Percentiles rank a stretch among this genome's conserved stretches.
Conservation (phyloP, 2,888 invertebrate species). For the Eutolmus rufibarbis region DNA sequence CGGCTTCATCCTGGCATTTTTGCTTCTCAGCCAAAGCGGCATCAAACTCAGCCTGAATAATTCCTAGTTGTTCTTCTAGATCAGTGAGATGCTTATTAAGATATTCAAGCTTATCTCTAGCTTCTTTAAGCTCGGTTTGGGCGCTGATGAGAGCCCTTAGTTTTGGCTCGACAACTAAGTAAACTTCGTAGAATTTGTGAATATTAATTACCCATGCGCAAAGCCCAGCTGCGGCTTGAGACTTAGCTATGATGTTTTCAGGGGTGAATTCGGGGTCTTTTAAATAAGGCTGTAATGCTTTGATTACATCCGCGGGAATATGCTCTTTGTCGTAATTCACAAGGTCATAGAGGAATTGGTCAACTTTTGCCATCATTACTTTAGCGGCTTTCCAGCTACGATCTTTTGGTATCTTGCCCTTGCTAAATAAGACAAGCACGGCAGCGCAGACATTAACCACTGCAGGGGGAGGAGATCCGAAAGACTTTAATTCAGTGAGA, state of each 20-base stretch:
- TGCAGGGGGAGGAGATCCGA: constrained; percentile 88
- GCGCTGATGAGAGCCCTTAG: constrained; percentile 84
- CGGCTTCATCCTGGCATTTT: constrained; percentile 92
- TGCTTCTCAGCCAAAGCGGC: constrained; percentile 85
- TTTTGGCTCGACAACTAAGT: constrained; percentile 91
- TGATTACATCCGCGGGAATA: constrained; percentile 86
- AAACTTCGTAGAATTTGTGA: constrained; percentile 86
- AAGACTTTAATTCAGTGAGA: constrained; percentile 92
- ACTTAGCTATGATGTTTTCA: constrained; percentile 83
- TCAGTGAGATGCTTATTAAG: constrained; percentile 77
- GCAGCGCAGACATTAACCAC: constrained; percentile 88
- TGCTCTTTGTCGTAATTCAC: constrained; percentile 93
- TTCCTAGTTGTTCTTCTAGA: constrained; percentile 76
- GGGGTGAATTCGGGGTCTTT: constrained; percentile 80
- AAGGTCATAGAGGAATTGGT: constrained; percentile 82
- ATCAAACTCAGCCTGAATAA: constrained; percentile 83
- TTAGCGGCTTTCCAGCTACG: constrained; percentile 92
- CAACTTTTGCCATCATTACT: constrained; percentile 88
- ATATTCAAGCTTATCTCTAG: constrained; percentile 78
- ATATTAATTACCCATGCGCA: constrained; percentile 97
- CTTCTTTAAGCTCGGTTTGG: constrained; percentile 82
- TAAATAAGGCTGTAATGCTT: constrained; percentile 71
- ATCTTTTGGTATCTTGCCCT: constrained; percentile 86
- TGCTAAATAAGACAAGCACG: constrained; percentile 84
- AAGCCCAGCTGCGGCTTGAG: constrained; percentile 89